Percentiles rank a stretch among this genome's conserved stretches.
phyloP scores from a whole-genome alignment of 2,113 vertebrate genomes.

The Lethenteron camtschaticum region DNA sequence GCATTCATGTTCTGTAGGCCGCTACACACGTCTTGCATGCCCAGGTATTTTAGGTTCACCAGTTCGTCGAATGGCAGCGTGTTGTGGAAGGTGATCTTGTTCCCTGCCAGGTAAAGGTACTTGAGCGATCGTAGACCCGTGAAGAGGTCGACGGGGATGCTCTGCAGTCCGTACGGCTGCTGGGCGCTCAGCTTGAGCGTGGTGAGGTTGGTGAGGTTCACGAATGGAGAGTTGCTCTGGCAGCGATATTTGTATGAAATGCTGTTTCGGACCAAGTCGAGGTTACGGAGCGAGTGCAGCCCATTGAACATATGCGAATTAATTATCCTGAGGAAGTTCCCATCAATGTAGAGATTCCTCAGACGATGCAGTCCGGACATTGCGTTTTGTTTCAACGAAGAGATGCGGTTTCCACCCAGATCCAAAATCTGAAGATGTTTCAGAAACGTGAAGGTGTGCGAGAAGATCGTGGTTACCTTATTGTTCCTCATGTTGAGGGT shows the following conservation, averaged over 20 bases:
- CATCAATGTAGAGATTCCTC: slow-evolving; percentile 32
- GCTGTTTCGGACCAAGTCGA: slow-evolving; percentile 13
- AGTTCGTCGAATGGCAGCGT: slow-evolving; percentile 34
- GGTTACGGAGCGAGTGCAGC: slow-evolving; percentile 14
- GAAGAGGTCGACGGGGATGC: slow-evolving; percentile 13
- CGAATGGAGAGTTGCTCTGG: slow-evolving; percentile 20
- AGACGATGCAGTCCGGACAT: slow-evolving; percentile 27
- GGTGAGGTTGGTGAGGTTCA: slow-evolving; percentile 17
- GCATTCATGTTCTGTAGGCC: slow-evolving; percentile 22
- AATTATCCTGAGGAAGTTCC: slow-evolving; percentile 27
- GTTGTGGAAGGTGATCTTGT: slow-evolving; percentile 21
- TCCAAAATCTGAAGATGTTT: slow-evolving; percentile 25
- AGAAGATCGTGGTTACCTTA: slow-evolving; percentile 34
- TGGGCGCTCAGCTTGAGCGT: slow-evolving; percentile 15
- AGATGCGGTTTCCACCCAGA: slow-evolving; percentile 41
- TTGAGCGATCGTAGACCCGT: slow-evolving; percentile 14
- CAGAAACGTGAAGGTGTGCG: slow-evolving; percentile 21
- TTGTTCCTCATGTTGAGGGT: slow-evolving; percentile 43
- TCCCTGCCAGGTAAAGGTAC: slow-evolving; percentile 26
- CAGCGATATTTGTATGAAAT: slow-evolving; percentile 16
- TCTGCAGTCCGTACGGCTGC: slow-evolving; percentile 16
- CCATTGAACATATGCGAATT: background rate
- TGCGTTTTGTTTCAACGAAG: slow-evolving; percentile 15
- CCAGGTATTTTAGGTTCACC: slow-evolving; percentile 22
- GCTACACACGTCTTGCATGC: slow-evolving; percentile 25